Conservation (phyloP, 2,113 vertebrate species). For the Machaerirhynchus nigripectus region DNA sequence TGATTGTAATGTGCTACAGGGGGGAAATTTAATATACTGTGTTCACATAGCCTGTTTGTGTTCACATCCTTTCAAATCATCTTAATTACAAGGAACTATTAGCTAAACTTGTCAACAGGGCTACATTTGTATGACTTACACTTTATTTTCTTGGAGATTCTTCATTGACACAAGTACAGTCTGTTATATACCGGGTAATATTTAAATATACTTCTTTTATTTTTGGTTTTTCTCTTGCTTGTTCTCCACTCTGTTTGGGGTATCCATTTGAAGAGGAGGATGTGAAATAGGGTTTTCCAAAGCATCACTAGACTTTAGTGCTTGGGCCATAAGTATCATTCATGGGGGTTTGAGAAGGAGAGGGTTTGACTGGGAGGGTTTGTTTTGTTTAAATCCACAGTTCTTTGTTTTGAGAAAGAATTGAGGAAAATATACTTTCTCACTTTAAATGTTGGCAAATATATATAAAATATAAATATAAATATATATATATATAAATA, state of each 20-base stretch:
- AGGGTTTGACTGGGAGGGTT: neutral
- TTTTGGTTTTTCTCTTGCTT: neutral
- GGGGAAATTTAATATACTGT: slow-evolving; percentile 62
- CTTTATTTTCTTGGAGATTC: slow-evolving; percentile 11
- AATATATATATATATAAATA: slow-evolving; percentile 66
- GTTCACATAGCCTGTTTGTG: slow-evolving; percentile 64
- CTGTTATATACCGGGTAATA: slow-evolving; percentile 54
- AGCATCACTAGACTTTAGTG: slow-evolving; percentile 1
- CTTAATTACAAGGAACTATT: slow-evolving; percentile 55
- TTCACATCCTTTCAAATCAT: slow-evolving; percentile 64
- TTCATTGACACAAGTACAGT: neutral
- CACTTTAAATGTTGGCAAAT: slow-evolving; percentile 63
- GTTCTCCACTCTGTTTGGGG: slow-evolving; percentile 42
- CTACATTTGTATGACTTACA: neutral
- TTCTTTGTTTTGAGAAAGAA: slow-evolving; percentile 56
- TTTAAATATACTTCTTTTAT: slow-evolving; percentile 42
- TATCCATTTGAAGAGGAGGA: slow-evolving; percentile 33
- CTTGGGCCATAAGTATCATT: slow-evolving; percentile 5
- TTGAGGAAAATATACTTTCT: slow-evolving; percentile 59
- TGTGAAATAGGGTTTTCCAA: slow-evolving; percentile 25
- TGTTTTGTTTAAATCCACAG: slow-evolving; percentile 51
- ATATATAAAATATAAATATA: slow-evolving; percentile 58
- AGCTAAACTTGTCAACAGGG: slow-evolving; percentile 71
- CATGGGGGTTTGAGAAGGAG: neutral
- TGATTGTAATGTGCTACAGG: slow-evolving; percentile 69